Evolutionary conservation across 2,797 vertebrate species (phyloP).

Genomic region (Acropternis orthonyx): DNA sequence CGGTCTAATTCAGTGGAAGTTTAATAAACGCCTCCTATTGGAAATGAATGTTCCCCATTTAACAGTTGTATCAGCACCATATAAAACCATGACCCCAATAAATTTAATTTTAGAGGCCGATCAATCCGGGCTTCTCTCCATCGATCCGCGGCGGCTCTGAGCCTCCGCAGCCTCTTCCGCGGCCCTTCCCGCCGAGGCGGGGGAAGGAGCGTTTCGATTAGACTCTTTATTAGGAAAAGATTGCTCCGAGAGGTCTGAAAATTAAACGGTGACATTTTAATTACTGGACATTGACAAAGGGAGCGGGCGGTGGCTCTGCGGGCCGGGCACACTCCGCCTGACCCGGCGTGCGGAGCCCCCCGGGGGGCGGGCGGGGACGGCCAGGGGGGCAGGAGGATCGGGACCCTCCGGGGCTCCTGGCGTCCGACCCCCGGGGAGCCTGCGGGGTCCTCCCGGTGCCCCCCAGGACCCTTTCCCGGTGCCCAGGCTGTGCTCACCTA

Average conservation of each 20-base stretch:
- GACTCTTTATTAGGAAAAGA: constrained; percentile 87
- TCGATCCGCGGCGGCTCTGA: constrained; percentile 82
- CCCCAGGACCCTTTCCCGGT: neutral
- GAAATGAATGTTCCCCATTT: constrained; percentile 92
- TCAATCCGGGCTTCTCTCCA: constrained; percentile 86
- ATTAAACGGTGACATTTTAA: constrained; percentile 97
- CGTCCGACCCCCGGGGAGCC: neutral
- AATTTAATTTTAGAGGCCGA: constrained; percentile 92
- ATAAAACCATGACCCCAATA: constrained; percentile 94
- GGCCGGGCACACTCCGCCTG: neutral
- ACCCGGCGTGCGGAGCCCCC: neutral
- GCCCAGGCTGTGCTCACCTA: neutral
- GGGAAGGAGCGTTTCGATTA: constrained; percentile 87
- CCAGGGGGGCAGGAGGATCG: neutral
- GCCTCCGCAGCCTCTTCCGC: constrained; percentile 77
- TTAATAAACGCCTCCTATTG: constrained; percentile 89
- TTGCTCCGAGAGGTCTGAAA: constrained; percentile 86
- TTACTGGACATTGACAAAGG: constrained; percentile 94
- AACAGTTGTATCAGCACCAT: constrained; percentile 90
- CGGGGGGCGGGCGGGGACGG: neutral
- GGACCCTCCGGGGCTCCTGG: neutral
- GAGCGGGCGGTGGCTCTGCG: constrained; percentile 35
- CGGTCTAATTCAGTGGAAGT: constrained; percentile 85
- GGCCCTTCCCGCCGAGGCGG: constrained; percentile 44
- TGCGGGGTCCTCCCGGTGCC: rapidly evolving